Evolutionary conservation across 2,888 invertebrate genomes (phyloP).

Genomic region (Leptogaster cylindrica): DNA sequence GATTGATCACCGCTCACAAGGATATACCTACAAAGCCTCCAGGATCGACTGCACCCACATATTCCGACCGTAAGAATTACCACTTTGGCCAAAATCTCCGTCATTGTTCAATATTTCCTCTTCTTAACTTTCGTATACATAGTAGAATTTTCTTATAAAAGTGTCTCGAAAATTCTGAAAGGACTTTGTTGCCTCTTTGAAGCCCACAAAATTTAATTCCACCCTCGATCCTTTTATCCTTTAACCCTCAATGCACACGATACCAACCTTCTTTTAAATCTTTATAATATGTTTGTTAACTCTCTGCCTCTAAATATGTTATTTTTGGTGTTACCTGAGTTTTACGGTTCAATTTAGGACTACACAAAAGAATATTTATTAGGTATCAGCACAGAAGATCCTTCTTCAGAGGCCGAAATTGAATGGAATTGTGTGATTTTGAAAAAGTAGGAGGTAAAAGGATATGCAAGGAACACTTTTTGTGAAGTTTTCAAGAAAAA

Average conservation of each 20-base stretch:
- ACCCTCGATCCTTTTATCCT: conserved; percentile 36
- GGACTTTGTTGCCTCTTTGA: conserved; percentile 30
- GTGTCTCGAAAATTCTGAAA: too few relatives aligned
- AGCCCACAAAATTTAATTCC: conserved; percentile 24
- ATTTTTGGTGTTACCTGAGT: too few relatives aligned
- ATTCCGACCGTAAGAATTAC: conserved; percentile 13
- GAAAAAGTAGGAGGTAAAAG: conserved; percentile 3
- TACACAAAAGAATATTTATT: conserved; percentile 32
- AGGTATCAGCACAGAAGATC: conserved; percentile 28
- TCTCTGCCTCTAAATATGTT: conserved; percentile 31
- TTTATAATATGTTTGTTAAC: conserved; percentile 30
- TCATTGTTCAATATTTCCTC: conserved; percentile 11
- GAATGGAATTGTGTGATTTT: not conserved
- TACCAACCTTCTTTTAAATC: conserved; percentile 11
- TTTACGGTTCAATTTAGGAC: too few relatives aligned
- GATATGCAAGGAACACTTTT: not conserved
- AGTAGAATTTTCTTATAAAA: not conserved
- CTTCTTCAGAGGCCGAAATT: conserved; percentile 23
- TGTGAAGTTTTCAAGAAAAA: not conserved
- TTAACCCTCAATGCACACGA: conserved; percentile 16
- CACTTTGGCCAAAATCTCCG: conserved; percentile 18
- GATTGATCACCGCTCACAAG: too few relatives aligned
- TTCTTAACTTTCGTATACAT: conserved; percentile 9
- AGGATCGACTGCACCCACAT: conserved; percentile 8
- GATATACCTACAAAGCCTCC: too few relatives aligned